A percentile compares a stretch with the other conserved stretches of the same genome.
Conservation (phyloP, 2,797 vertebrate species). For the Eleutherodactylus coqui region DNA sequence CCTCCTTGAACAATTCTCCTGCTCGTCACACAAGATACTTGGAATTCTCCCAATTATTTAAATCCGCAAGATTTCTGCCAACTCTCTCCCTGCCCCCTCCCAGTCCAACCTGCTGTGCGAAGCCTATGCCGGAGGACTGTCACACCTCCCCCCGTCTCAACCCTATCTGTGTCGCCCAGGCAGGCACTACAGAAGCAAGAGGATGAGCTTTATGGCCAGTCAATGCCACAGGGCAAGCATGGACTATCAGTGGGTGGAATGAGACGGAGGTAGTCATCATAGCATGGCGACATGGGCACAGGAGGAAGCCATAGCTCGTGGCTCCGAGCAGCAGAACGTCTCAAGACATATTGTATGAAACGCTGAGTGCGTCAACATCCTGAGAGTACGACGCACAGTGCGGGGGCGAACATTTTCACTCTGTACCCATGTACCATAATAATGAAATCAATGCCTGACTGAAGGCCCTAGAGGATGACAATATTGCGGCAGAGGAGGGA, state of each 20-base stretch:
- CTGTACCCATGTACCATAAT: neutral
- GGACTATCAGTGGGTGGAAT: neutral
- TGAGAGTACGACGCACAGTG: neutral
- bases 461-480: neutral
- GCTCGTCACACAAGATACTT: constrained; percentile 43
- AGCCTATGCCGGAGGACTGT: constrained; percentile 17
- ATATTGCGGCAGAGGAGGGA: neutral
- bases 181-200: neutral
- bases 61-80: constrained; percentile 18
- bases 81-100: constrained; percentile 38
- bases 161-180: constrained; percentile 44
- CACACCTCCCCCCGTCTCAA: constrained; percentile 44
- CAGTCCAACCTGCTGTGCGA: constrained; percentile 49
- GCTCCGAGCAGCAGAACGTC: neutral
- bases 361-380: neutral
- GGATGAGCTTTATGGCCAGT: neutral
- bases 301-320: neutral
- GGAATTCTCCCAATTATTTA: constrained; percentile 44
- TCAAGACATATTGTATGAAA: neutral
- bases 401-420: neutral
- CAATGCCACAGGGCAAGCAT: neutral
- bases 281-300: constrained; percentile 1
- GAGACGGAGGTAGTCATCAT: constrained; percentile 4
- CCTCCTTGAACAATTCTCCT: constrained; percentile 22
- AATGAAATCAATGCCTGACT: neutral